Evolutionary conservation across 2,888 invertebrate genomes (phyloP).

Genomic region (Drosophila monieri): DNA sequence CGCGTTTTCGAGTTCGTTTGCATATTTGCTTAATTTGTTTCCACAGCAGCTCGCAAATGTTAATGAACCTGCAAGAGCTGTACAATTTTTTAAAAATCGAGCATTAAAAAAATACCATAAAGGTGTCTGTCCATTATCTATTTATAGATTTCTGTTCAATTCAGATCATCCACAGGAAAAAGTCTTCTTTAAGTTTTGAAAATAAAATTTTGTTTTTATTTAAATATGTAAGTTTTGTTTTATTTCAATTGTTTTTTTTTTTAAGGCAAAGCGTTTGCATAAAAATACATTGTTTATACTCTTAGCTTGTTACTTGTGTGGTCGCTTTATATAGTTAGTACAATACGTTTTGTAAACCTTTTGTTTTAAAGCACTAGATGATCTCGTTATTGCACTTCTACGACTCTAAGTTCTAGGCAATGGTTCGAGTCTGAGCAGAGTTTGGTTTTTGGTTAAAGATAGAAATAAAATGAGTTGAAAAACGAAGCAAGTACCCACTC

Average conservation of each 20-base stretch:
- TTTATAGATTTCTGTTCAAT: slow-evolving; percentile 11
- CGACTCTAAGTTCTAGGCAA: slow-evolving; percentile 23
- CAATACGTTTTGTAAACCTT: slow-evolving; percentile 68
- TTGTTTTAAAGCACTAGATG: slow-evolving; percentile 65
- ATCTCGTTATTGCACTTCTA: slow-evolving; percentile 14
- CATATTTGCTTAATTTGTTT: slow-evolving; percentile 69
- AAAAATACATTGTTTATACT: slow-evolving; percentile 76
- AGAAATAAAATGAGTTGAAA: neutral
- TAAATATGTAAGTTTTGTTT: slow-evolving; percentile 38
- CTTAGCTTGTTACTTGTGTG: slow-evolving; percentile 35
- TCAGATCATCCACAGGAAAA: neutral
- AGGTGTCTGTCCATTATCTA: slow-evolving; percentile 24
- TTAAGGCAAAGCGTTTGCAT: slow-evolving; percentile 84
- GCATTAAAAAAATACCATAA: slow-evolving; percentile 22
- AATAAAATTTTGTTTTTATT: slow-evolving; percentile 51
- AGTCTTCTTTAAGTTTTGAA: slow-evolving; percentile 36
- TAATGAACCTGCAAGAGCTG: slow-evolving; percentile 63
- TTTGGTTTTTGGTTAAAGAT: neutral
- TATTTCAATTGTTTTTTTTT: slow-evolving; percentile 23
- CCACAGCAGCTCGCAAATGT: slow-evolving; percentile 61
- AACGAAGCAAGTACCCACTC: neutral
- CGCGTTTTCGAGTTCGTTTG: slow-evolving; percentile 55
- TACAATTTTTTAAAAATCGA: slow-evolving; percentile 33
- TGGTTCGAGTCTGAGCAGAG: slow-evolving; percentile 10
- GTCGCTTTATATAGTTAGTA: slow-evolving; percentile 34